Percentiles rank a stretch among this genome's conserved stretches.
phyloP scores from a whole-genome alignment of 2,113 vertebrate species.

The Microcebus lehilahytsara region DNA sequence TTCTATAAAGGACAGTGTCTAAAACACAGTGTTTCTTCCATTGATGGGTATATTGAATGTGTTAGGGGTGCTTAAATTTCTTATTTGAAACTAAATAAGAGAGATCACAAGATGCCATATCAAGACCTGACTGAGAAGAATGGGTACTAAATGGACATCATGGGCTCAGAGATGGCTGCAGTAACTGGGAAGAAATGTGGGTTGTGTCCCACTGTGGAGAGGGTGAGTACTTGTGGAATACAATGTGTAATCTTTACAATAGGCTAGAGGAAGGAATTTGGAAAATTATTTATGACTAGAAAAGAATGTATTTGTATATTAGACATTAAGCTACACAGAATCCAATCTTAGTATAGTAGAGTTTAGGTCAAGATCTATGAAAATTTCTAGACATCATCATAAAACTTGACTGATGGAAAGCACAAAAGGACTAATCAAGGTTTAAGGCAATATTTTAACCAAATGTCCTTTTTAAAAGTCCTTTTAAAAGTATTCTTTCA shows the following conservation, averaged over 20 bases:
- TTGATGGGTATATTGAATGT: not conserved
- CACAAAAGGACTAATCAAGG: not conserved
- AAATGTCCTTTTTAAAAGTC: not conserved
- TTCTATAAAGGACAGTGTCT: not conserved
- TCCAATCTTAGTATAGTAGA: not conserved
- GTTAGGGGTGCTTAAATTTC: not conserved
- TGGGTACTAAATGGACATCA: not conserved
- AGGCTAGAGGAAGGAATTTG: not conserved
- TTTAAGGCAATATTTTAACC: not conserved
- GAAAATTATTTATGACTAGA: not conserved
- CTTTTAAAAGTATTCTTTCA: not conserved
- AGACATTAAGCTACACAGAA: not conserved
- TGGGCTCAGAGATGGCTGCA: not conserved
- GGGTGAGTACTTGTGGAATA: not conserved
- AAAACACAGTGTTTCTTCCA: not conserved
- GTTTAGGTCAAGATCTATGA: not conserved
- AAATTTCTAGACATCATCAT: not conserved
- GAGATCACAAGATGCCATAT: not conserved
- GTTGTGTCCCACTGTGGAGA: not conserved
- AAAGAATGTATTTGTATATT: not conserved
- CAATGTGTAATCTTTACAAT: not conserved
- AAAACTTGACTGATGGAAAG: not conserved
- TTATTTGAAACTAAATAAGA: not conserved
- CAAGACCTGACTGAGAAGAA: not conserved
- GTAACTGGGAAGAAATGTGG: not conserved